Base-by-base conservation (phyloP, 2,113 vertebrate genomes). In the Micromys minutus region DNA sequence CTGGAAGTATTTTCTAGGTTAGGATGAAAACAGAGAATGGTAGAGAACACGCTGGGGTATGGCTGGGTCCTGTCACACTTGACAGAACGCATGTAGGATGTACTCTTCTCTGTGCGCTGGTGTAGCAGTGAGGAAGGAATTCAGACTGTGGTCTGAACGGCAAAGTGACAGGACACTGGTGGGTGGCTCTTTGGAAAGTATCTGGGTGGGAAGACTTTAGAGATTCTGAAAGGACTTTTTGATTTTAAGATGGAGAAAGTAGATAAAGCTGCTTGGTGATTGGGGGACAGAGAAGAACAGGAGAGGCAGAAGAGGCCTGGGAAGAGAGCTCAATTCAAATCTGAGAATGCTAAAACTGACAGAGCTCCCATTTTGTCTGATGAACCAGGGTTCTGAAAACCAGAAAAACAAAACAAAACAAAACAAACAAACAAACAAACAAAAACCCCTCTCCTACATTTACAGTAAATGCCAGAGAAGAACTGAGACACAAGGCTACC, bases 191-290 rank as follows among this genome's bases (percentile, higher is more conserved):
- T 65, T 61, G 31, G 59, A 89, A 75, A 77, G 55, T 24, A n/a
- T 88, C 90, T 57, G 88, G 42, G 47, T 88, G 31, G 74, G 57
- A 96, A 86, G 61, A 50, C 36, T n/a, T n/a, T 15, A 34, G 76
- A 91, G 72, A 71, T 85, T 83, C 63, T 69, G 6, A 89, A 95
- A 93, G 74, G 19, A 95, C 72, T 93, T 96, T 52, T 71, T 89
- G 55, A 86, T 59, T 92, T 96, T 91, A 91, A 83, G 55, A 89
- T 7, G 74, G 36, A 91, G n/a, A 90, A 87, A 80, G 6, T 22
- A 87, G 57, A 63, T 67, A 45, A 50, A 31, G 16, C 16, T 83
- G 39, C 89, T 76, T 92, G 69, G 12, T 76, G 72, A 83, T 0
- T 87, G 69, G 36, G 31, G 36, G 88, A 83, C 15, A 87, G 7